Base-by-base conservation (phyloP, 2,113 vertebrate genomes). In the Lophotis ruficrista region DNA sequence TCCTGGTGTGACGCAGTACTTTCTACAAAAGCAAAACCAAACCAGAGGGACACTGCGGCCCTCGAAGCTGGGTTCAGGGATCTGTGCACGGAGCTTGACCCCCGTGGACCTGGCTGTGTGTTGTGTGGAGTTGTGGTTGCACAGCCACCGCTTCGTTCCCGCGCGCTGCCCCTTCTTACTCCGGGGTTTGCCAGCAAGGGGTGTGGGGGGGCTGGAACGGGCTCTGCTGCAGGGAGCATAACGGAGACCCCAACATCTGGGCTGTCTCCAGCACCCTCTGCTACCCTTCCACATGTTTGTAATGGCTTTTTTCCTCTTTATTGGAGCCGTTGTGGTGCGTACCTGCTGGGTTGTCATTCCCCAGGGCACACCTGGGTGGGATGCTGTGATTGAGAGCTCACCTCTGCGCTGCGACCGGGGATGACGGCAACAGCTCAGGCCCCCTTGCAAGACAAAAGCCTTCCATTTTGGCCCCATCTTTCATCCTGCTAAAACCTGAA, bases 401-500 rank as follows among this genome's bases (percentile, higher is more conserved):
- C 24, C 41, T n/a, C 57, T 6, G 1, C 24, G 35, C 76, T 50
- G n/a, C 27, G 33, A 13, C 12, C 3, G 2, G 25, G 7, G 30
- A 21, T 19, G 53, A 56, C 1, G 6, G 65, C 51, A 68, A 28
- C 43, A 83, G 31, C 45, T 37, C 47, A 38, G 30, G 24, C 33
- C 58, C 57, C 0, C 0, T 7, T 0, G 0, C 37, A 35, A 56
- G 48, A 45, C 8, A 64, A 77, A 88, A 35, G n/a, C 30, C 7
- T 66, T n/a, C 19, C 1, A 10, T 56, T 82, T 38, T 60, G 14
- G 64, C 78, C 53, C 66, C 15, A 15, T 30, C 71, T 60, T 60
- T 76, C 37, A 56, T 48, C 83, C 73, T 73, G 27, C 24, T 81
- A 20, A 30, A 80, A 28, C 16, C 58, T 43, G 28, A 88, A 47